These are phyloP conservation scores for Tipula unca DNA, from an alignment of 2,888 invertebrate genomes.

Conservation along the genomic window DNA sequence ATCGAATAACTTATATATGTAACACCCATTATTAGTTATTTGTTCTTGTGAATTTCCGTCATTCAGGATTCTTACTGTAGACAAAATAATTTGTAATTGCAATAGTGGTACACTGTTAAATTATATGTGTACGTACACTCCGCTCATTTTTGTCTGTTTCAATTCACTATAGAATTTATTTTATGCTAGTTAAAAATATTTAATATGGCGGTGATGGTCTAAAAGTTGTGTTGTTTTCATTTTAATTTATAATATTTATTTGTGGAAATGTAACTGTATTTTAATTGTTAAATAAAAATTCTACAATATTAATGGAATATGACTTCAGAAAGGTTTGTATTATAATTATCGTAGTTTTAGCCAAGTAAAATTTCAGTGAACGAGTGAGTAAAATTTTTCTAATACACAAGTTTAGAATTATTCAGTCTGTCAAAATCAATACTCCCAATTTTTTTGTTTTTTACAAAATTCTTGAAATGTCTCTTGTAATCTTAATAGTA, in stretches of 20 bases:
- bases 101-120: neutral
- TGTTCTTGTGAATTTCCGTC: no score
- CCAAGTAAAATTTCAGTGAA: neutral
- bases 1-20: no score
- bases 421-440: slow-evolving; percentile 27
- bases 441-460: slow-evolving; percentile 16
- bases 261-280: slow-evolving; percentile 20
- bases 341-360: neutral
- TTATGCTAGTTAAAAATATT: neutral
- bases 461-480: neutral
- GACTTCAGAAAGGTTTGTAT: slow-evolving; percentile 25
- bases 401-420: neutral
- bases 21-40: no score
- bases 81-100: no score
- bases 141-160: neutral
- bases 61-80: no score
- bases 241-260: neutral
- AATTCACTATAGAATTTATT: neutral
- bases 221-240: slow-evolving; percentile 19
- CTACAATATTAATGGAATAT: slow-evolving; percentile 23
- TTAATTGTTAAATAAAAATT: neutral
- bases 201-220: slow-evolving; percentile 16
- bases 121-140: neutral
- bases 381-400: neutral
- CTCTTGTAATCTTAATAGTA: neutral